Percentiles rank a stretch among this genome's conserved stretches.
Conservation (phyloP, 2,888 invertebrate genomes). For the Pachydiplax longipennis region DNA sequence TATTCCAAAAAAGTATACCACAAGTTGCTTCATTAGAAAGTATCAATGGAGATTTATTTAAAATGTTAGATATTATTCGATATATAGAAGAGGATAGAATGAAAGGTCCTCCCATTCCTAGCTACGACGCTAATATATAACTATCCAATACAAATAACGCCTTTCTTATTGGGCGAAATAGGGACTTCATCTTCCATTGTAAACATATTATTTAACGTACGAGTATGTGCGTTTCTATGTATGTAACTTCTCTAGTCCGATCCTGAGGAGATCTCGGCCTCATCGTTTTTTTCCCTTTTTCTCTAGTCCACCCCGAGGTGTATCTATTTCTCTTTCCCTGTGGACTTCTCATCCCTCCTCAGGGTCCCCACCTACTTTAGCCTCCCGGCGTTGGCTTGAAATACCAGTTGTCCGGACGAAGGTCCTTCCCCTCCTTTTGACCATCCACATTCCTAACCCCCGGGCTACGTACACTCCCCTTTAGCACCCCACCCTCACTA, state of each 20-base stretch:
- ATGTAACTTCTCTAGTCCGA: not conserved
- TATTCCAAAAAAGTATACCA: no score
- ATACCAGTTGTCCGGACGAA: constrained; percentile 43
- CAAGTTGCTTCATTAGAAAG: no score
- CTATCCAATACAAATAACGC: no score
- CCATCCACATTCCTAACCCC: constrained; percentile 42
- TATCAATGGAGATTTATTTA: no score
- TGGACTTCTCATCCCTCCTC: not conserved
- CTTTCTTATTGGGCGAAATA: no score
- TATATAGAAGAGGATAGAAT: no score
- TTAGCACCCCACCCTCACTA: not conserved
- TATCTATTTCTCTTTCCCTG: not conserved
- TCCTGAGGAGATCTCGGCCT: not conserved
- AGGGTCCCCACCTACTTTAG: constrained; percentile 12
- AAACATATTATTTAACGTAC: no score
- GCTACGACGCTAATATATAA: no score
- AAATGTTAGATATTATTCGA: no score
- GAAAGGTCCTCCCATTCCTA: no score
- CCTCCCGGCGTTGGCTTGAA: constrained; percentile 30
- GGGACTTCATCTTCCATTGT: no score
- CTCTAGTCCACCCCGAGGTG: not conserved
- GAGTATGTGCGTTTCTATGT: not conserved
- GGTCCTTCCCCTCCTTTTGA: constrained; percentile 17
- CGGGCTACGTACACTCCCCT: not conserved
- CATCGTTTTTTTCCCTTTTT: not conserved